Evolutionary conservation across 2,888 invertebrate species (phyloP).

Genomic region (Steinernema hermaphroditum): DNA sequence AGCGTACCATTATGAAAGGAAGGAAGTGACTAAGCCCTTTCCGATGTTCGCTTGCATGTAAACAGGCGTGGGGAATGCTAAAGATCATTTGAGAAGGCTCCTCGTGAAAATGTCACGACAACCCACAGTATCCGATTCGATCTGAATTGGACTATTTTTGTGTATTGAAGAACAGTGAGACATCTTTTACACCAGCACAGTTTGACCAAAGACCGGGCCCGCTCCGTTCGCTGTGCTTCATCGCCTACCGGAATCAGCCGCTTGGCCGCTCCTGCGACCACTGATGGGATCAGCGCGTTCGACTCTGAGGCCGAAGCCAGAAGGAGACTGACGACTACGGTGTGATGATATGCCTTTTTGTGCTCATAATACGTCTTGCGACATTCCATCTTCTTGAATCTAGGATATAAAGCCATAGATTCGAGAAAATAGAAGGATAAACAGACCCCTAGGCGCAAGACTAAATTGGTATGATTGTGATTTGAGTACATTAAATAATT

Average conservation of each 20-base stretch:
- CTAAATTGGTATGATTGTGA: background rate
- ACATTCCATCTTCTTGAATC: background rate
- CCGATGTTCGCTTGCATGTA: background rate
- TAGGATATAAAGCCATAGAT: background rate
- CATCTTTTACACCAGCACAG: background rate
- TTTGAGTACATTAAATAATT: background rate
- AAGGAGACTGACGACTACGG: no score
- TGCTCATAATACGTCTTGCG: background rate
- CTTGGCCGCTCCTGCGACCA: no score
- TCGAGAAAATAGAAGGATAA: background rate
- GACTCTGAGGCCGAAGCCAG: background rate
- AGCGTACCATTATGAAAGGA: background rate
- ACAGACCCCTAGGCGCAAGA: no score
- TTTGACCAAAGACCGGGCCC: background rate
- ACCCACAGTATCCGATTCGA: background rate
- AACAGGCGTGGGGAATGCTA: background rate
- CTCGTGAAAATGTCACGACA: no score
- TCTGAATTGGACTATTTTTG: background rate
- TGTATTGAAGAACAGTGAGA: background rate
- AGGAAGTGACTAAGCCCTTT: no score
- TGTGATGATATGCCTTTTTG: background rate
- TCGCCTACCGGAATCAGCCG: no score
- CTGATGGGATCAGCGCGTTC: background rate
- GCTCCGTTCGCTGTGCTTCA: background rate
- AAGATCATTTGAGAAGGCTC: no score